Evolutionary conservation across 2,113 vertebrate genomes (phyloP), one percentile per base, ranked within the genome.

Genomic region (Ammodramus savannarum): DNA sequence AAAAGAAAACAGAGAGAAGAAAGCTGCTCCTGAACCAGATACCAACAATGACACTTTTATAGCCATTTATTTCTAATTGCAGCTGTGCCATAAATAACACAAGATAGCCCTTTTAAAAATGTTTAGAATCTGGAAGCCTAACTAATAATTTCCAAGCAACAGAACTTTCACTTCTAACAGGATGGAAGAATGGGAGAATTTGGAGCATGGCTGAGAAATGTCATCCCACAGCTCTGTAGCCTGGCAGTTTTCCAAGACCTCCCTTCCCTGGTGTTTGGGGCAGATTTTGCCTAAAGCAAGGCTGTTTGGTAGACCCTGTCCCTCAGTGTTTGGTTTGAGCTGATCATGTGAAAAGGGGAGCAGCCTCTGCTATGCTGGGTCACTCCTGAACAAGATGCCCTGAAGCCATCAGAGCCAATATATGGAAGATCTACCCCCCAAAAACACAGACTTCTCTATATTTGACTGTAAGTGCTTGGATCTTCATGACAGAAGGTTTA

Each of bases 361-460:
- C 17, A 73, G 23, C 11, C 23, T 25, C 27, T 34, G 61, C 73
- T 73, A 0, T 10, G 25, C 13, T 2, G 0, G 20, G 11, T 74
- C 5, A 7, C 6, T 23, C 26, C 25, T 34, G 27, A 43, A 32
- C 27, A 41, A 61, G 17, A 20, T 71, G 12, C 13, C 19, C 39
- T 32, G 52, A 59, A 72, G 22, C 39, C 48, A 29, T 61, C 41
- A 52, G 17, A 29, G 7, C 14, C 32, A 26, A 29, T 19, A 16
- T 8, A 6, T 41, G 29, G 61, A 78, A 78, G 31, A 34, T 18
- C 46, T 3, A 51, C 1, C 10, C 0, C 14, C 1, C 1, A 0
- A 8, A 62, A 1, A 0, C 17, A 10, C 54, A 49, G 13, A 46
- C 2, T 3, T 44, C 44, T 61, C 49, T 58, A 17, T 7, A 6